Percentiles rank a stretch among this genome's conserved stretches.
These are phyloP conservation scores for Galago senegalensis DNA, from an alignment of 2,797 vertebrate genomes.

Conservation along the genomic window DNA sequence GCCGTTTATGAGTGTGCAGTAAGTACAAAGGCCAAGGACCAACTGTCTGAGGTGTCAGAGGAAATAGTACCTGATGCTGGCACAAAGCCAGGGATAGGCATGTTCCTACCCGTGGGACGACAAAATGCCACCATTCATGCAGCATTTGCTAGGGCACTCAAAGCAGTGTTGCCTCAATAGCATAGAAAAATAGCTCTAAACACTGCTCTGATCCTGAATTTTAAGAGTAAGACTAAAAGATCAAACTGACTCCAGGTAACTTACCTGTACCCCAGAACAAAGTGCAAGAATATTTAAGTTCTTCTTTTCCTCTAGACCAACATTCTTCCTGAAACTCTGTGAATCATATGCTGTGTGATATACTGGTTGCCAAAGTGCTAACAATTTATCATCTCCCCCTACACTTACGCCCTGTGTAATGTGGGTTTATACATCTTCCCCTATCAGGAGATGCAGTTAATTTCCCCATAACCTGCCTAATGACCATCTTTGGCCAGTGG, in stretches of 20 bases:
- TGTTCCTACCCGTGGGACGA: neutral
- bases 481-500: neutral
- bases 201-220: neutral
- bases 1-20: neutral
- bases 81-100: neutral
- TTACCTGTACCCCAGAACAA: neutral
- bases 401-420: neutral
- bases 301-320: neutral
- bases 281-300: neutral
- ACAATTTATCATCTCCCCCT: neutral
- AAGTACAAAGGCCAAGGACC: neutral
- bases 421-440: neutral
- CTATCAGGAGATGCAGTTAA: neutral
- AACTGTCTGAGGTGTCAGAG: neutral
- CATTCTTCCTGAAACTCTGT: neutral
- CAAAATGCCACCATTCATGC: neutral
- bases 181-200: neutral
- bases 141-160: neutral
- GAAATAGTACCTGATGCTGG: neutral
- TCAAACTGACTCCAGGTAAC: neutral
- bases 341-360: neutral
- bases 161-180: neutral
- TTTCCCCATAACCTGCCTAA: neutral
- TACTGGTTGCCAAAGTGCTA: neutral
- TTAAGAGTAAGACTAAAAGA: slow-evolving; percentile 25